Evolutionary conservation across 2,888 invertebrate species (phyloP), one percentile per base, ranked within the genome.

Genomic region (Lepetodrilus schrolli): DNA sequence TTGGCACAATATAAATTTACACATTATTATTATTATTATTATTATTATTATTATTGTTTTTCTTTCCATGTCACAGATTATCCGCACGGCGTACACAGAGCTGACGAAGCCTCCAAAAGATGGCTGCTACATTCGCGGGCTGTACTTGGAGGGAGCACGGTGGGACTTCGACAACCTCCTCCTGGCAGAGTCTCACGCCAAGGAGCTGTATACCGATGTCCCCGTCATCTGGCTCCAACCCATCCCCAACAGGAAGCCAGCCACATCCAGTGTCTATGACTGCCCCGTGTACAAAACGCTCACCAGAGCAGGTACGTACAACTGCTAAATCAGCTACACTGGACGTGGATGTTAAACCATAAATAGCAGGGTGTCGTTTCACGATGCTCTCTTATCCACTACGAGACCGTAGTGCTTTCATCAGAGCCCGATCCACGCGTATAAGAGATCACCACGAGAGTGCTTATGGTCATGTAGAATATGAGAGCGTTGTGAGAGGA

Each of bases 181-280:
- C 70, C 83, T 90, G 66, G 77, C 83, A 4, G 91, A 90, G 80
- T 90, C 90, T 1, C 73, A 83, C 26, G 90, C 90, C n/a, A 91
- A 90, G 76, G 90, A 91, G 72, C 84, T 91, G 47, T 91, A 86
- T 84, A 94, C 94, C 30, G 93, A 94, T 93, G 89, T 90, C 94
- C 93, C 94, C 1, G 92, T 93, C 23, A 92, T 95, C 70, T 94
- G 94, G 92, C 91, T 95, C 87, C 91, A 93, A 50, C 95, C 95
- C 0, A 93, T 93, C 83, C 92, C 93, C 79, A 91, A 92, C 82
- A 93, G 94, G 86, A 90, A 91, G 68, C 87, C 92, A 17, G 92
- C 91, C 0, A 76, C 80, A 2, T 66, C 50, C 0, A 92, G 92
- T 37, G 80, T 89, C 49, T 94, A 94, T 82, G 91, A 92, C 37